Percentiles rank a stretch among this genome's conserved stretches.
phyloP scores from a whole-genome alignment of 2,797 vertebrate genomes.

The Melanotaenia parkinsoni region DNA sequence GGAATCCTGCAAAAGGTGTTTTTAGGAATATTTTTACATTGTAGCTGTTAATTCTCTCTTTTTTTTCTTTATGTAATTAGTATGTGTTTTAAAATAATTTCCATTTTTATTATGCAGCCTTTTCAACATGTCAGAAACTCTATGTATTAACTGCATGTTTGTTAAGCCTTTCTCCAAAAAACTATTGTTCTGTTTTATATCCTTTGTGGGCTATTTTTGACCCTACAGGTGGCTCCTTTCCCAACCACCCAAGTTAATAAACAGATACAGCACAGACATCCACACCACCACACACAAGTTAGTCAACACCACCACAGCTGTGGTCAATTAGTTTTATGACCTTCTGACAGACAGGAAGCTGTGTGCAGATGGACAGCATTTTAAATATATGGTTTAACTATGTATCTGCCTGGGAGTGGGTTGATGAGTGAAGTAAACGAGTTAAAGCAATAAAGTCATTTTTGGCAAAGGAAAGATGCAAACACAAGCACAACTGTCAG shows the following conservation, averaged over 20 bases:
- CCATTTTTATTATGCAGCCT: neutral
- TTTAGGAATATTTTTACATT: neutral
- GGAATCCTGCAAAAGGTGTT: constrained; percentile 14
- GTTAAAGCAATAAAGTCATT: constrained; percentile 3
- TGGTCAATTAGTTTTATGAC: constrained; percentile 70
- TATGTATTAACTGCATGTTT: neutral
- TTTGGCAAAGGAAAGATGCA: neutral
- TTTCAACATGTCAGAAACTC: neutral
- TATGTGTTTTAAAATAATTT: neutral
- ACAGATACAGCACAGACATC: constrained; percentile 22
- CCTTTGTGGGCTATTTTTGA: constrained; percentile 4
- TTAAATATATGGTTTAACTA: constrained; percentile 47
- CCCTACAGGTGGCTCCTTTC: constrained; percentile 4
- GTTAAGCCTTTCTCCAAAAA: constrained; percentile 14
- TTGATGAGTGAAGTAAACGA: constrained; percentile 5
- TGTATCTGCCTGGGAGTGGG: constrained; percentile 28
- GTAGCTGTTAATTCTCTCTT: neutral
- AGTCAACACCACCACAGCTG: constrained; percentile 62
- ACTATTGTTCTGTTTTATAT: neutral
- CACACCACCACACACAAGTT: constrained; percentile 17
- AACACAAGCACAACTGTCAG: neutral
- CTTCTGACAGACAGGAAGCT: constrained; percentile 68
- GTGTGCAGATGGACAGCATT: constrained; percentile 50
- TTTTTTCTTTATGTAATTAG: neutral
- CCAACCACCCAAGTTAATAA: constrained; percentile 18